phyloP scores from a whole-genome alignment of 2,113 vertebrate species.

The Ariopsis seemanni region DNA sequence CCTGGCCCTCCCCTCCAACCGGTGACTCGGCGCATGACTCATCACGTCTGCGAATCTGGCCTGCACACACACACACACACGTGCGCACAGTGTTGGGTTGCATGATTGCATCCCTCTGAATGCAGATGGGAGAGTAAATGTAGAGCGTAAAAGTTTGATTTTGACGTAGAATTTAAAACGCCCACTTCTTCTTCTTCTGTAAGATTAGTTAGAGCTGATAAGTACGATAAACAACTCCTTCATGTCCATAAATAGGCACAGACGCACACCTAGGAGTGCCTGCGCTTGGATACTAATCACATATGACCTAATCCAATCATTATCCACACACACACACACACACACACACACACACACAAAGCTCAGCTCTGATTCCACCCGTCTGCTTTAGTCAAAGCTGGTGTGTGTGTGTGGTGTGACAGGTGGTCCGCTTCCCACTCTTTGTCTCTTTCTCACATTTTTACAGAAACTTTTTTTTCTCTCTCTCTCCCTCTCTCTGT shows the following conservation, averaged over 20 bases:
- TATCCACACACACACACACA: neutral
- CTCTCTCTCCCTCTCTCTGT: neutral
- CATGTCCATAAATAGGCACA: constrained; percentile 21
- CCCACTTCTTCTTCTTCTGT: neutral
- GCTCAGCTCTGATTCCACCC: too few species aligned
- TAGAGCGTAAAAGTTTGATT: neutral
- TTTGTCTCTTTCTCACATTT: constrained; percentile 41
- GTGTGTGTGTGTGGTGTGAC: constrained; percentile 32
- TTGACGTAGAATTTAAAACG: neutral
- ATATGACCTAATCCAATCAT: constrained; percentile 18
- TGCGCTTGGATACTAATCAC: constrained; percentile 31
- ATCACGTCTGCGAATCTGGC: constrained; percentile 11
- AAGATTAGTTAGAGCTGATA: constrained; percentile 43
- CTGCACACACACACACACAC: constrained; percentile 1
- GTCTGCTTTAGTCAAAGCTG: too few species aligned
- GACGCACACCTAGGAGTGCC: constrained; percentile 14
- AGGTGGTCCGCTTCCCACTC: constrained; percentile 41
- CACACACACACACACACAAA: neutral
- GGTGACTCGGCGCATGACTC: constrained; percentile 38
- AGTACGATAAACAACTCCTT: constrained; percentile 33
- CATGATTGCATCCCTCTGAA: constrained; percentile 26
- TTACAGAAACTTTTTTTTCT: constrained; percentile 23
- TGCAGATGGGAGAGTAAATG: constrained; percentile 6
- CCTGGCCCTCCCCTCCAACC: neutral
- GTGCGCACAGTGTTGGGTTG: neutral